Conservation (phyloP, 2,888 invertebrate species). For the Amiota mariae region DNA sequence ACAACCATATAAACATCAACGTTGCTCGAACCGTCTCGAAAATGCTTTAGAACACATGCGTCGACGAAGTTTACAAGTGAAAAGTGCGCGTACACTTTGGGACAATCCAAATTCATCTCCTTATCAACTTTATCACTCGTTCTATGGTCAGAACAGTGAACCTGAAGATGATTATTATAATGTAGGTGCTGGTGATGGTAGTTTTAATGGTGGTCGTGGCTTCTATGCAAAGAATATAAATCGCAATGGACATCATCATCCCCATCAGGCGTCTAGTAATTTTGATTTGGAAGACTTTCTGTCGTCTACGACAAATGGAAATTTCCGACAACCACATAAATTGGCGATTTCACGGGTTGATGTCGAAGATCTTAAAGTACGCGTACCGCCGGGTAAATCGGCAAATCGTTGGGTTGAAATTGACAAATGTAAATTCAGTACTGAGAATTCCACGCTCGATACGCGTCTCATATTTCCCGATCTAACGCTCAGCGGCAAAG, state of each 20-base stretch:
- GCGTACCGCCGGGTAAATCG: constrained; percentile 80
- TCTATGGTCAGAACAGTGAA: constrained; percentile 65
- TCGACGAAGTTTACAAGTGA: constrained; percentile 64
- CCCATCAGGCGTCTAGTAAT: constrained; percentile 36
- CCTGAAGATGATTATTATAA: constrained; percentile 61
- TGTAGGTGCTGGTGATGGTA: constrained; percentile 45
- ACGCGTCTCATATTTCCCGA: constrained; percentile 86
- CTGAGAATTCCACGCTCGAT: constrained; percentile 82
- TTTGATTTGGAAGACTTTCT: constrained; percentile 56
- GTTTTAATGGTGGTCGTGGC: constrained; percentile 50
- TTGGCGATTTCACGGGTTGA: constrained; percentile 63
- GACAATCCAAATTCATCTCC: constrained; percentile 64
- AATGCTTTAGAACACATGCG: constrained; percentile 80
- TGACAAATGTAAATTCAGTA: constrained; percentile 84
- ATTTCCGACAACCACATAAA: constrained; percentile 61
- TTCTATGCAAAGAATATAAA: constrained; percentile 61
- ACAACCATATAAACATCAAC: constrained; percentile 73
- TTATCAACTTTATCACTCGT: constrained; percentile 69
- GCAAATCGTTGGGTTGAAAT: constrained; percentile 79
- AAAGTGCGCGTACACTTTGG: constrained; percentile 62
- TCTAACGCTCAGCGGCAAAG: constrained; percentile 84
- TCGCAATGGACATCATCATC: constrained; percentile 49
- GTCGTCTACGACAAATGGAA: constrained; percentile 9
- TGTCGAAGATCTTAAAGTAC: constrained; percentile 74
- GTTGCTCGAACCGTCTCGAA: constrained; percentile 80